phyloP scores from a whole-genome alignment of 2,888 invertebrate species.

The Nasonia oneida region DNA sequence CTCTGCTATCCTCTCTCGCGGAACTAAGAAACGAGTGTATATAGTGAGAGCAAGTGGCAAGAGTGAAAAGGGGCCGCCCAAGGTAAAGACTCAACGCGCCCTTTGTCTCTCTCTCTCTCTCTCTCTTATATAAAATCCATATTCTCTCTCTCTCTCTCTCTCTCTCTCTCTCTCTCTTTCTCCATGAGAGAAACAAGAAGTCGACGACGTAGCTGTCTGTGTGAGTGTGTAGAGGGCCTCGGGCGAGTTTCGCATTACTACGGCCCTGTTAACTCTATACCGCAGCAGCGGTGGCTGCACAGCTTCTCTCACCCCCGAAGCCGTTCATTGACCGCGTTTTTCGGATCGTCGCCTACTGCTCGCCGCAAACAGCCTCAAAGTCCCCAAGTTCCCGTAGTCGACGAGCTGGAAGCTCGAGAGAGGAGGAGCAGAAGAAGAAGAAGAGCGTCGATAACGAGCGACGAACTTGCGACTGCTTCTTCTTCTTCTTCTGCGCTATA shows the following conservation, averaged over 20 bases:
- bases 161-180: conserved; percentile 37
- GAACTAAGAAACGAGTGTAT: background rate
- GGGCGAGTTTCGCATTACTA: conserved; percentile 56
- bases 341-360: conserved; percentile 40
- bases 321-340: conserved; percentile 62
- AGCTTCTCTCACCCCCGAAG: conserved; percentile 7
- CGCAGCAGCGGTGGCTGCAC: conserved; percentile 61
- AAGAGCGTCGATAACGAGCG: conserved; percentile 15
- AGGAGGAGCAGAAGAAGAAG: conserved; percentile 7
- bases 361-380: conserved; percentile 20
- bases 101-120: conserved; percentile 27
- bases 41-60: conserved; percentile 10
- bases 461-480: background rate
- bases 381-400: conserved; percentile 10
- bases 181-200: conserved; percentile 59
- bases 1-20: background rate
- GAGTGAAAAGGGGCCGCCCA: conserved; percentile 40
- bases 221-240: conserved; percentile 47
- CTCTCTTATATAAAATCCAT: conserved; percentile 62
- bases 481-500: background rate
- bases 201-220: conserved; percentile 26
- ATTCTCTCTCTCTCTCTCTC: conserved; percentile 53
- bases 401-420: background rate
- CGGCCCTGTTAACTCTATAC: conserved; percentile 53
- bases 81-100: conserved; percentile 40